These are phyloP conservation scores for Augochlorella aurata DNA, from an alignment of 2,888 invertebrate species.

Conservation along the genomic window DNA sequence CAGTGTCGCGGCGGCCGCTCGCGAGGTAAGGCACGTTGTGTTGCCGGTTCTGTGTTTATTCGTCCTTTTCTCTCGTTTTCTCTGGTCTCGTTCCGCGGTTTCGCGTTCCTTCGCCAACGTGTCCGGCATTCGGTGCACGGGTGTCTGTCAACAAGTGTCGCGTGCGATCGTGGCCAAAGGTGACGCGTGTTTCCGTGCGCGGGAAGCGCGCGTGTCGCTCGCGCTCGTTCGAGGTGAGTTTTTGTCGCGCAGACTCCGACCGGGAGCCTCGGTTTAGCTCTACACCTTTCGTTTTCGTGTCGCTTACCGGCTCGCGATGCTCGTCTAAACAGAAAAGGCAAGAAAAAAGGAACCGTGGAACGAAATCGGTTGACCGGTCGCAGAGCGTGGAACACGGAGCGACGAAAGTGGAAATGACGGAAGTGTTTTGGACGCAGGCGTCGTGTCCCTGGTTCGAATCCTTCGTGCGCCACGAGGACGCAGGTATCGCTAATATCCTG, in stretches of 20 bases:
- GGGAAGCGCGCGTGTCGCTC: constrained; percentile 62
- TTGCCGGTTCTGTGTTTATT: constrained; percentile 62
- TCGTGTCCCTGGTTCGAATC: background rate
- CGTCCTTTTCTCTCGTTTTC: constrained; percentile 8
- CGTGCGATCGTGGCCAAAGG: constrained; percentile 32
- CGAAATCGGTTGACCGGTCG: background rate
- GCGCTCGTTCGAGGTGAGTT: constrained; percentile 57
- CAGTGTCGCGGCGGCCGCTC: constrained; percentile 82
- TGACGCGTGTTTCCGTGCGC: constrained; percentile 60
- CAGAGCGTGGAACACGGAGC: constrained; percentile 6
- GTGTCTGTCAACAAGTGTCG: constrained; percentile 37
- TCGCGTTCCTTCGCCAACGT: constrained; percentile 18
- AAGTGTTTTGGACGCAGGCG: constrained; percentile 13
- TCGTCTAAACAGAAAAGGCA: background rate
- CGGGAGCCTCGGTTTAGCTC: constrained; percentile 7
- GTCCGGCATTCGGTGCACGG: constrained; percentile 6
- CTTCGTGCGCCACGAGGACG: background rate
- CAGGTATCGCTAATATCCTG: constrained; percentile 35
- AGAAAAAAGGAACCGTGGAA: background rate
- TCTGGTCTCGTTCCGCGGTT: constrained; percentile 4
- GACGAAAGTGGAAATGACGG: constrained; percentile 38
- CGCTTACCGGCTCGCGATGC: background rate
- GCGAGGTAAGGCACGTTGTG: constrained; percentile 77
- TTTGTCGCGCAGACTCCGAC: constrained; percentile 71
- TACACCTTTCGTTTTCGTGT: background rate